Evolutionary conservation across 1,140 invertebrate genomes (phyloP), one percentile per base, ranked within the genome.

Genomic region (Brachionus asplanchnoidis): DNA sequence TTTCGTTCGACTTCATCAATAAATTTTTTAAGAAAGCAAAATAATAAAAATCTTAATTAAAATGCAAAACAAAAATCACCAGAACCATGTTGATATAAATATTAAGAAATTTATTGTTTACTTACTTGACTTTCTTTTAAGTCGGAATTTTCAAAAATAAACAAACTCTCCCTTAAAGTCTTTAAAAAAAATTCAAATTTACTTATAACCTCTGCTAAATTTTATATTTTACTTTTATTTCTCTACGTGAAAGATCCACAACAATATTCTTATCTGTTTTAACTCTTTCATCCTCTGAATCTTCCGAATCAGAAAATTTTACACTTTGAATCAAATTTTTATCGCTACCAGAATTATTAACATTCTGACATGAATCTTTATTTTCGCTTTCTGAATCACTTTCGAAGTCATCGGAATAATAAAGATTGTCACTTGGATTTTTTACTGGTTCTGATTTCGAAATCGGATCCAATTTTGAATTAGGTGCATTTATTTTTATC

Each of bases 401-500:
- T 36, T 60, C 78, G 20, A 80, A 80, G 46, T 80, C 78, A 42
- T 80, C 78, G 14, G 78, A 80, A 42, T 80, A 80, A 56, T 50
- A 23, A 56, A 20, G 8, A 42, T 42, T 80, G 14, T 42, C 40
- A 17, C 17, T 20, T 44, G 17, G 32, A 5, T 17, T 0, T 60
- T 23, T 60, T 20, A 42, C 32, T 42, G 70, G 40, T 20, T 80
- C 78, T 28, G 50, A 56, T 65, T 80, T 80, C 0, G 77, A 79
- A 50, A 46, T 32, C 6, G 11, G 44, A 3, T 32, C 17, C 26
- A 17, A 14, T 3, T 46, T n/a, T 12, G 79, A 23, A 26, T 46
- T 23, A 65, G 79, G 79, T 44, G 53, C 79, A 28, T 82, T 68
- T 60, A 82, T 82, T 82, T 82, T 82, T 17, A 82, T 82, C 26